Conservation (phyloP, 2,888 invertebrate genomes). For the Podotricha telesiphe region DNA sequence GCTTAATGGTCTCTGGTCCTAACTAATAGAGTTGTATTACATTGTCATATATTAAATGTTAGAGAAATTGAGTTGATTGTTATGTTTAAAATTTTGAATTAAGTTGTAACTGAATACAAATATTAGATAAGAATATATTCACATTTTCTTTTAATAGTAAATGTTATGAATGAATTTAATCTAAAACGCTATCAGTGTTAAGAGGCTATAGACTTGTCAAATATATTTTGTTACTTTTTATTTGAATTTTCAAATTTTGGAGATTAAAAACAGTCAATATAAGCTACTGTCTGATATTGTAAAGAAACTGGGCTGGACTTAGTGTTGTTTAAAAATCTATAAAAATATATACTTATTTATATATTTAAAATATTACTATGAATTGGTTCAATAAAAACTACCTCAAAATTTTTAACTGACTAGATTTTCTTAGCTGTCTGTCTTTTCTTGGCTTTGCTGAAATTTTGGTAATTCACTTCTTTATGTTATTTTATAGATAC, state of each 20-base stretch:
- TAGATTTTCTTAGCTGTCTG: slow-evolving; percentile 29
- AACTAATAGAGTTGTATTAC: slow-evolving; percentile 24
- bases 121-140: slow-evolving; percentile 29
- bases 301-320: slow-evolving; percentile 9
- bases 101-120: slow-evolving; percentile 36
- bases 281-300: not conserved
- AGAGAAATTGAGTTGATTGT: slow-evolving; percentile 16
- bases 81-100: slow-evolving; percentile 30
- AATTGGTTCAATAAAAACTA: slow-evolving; percentile 50
- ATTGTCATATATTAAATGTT: slow-evolving; percentile 35
- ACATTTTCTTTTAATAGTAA: slow-evolving; percentile 19
- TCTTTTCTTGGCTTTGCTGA: slow-evolving; percentile 23
- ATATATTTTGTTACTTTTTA: slow-evolving; percentile 19
- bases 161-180: slow-evolving; percentile 18
- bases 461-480: slow-evolving; percentile 11
- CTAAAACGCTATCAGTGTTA: slow-evolving; percentile 31
- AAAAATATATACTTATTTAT: slow-evolving; percentile 13
- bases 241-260: not conserved
- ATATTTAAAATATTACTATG: slow-evolving; percentile 22
- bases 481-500: not conserved
- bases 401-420: slow-evolving; percentile 53
- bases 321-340: slow-evolving; percentile 12
- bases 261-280: not conserved
- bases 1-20: slow-evolving; percentile 36
- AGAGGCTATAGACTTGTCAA: slow-evolving; percentile 41